Evolutionary conservation across 2,888 invertebrate genomes (phyloP), one percentile per base, ranked within the genome.

Genomic region (Disparrhopalites patrizii): DNA sequence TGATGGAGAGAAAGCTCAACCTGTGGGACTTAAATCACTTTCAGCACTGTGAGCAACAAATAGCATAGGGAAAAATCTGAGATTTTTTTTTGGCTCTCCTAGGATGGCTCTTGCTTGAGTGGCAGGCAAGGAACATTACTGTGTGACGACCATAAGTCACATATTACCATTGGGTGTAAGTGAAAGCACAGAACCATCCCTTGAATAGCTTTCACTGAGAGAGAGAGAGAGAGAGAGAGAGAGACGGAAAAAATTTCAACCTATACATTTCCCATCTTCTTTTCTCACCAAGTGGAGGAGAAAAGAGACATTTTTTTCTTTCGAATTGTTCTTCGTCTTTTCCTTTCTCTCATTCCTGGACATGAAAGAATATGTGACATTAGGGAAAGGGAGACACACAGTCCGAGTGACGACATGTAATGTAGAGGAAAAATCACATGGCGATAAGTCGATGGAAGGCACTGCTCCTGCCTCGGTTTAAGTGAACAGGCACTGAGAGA

Each of bases 361-460:
- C 3, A 40, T 10, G 36, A 10, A 40, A 40, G 40, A 40, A 40
- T 20, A 40, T 40, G 40, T 3, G 40, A 40, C 40, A 40, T n/a
- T n/a, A n/a, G n/a, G 40, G n/a, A 20, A 3, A 40, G 8, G 10
- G 40, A 40, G 40, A 40, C n/a, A 18, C n/a, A n/a, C n/a, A n/a
- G n/a, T n/a, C 40, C 40, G 3, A 40, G 40, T 40, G 20, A 18
- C 40, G n/a, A 40, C n/a, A 40, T 40, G n/a, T 20, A 40, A 40
- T 40, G 40, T 18, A 20, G 40, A 40, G 20, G 40, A 40, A 40
- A 40, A 63, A 63, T 55, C 47, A 63, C 55, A 28, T 47, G 56
- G 54, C 43, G 63, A 63, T 63, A 63, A 63, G 63, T 63, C 55
- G 63, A 63, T 63, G 40, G 55, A 38, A 63, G 63, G 56, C 13